Evolutionary conservation across 2,888 invertebrate genomes (phyloP), one percentile per base, ranked within the genome.

Genomic region (Mellilla xanthometata): DNA sequence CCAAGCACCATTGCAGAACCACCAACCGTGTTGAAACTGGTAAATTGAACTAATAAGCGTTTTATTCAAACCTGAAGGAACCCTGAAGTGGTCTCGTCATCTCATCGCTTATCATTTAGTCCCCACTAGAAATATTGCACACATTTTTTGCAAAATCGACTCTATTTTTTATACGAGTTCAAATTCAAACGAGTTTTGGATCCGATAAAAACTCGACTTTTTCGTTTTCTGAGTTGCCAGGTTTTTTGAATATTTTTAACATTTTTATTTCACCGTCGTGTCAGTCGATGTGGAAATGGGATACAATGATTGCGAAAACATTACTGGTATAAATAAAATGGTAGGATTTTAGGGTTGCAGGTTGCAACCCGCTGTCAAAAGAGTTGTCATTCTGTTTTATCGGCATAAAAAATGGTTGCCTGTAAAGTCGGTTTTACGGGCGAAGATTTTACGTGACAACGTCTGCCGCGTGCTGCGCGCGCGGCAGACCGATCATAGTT

Each of bases 171-270:
- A n/a, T n/a, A n/a, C n/a, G n/a, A n/a, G n/a, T n/a, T n/a, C n/a
- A n/a, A n/a, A n/a, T n/a, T n/a, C n/a, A n/a, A n/a, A n/a, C n/a
- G n/a, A 7, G 24, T 24, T n/a, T 24, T 24, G n/a, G 15, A 19
- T 19, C 4, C 24, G 24, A 24, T 24, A 7, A n/a, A 24, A 24
- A 24, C n/a, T 3, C n/a, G 24, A n/a, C 24, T 24, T 24, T 68
- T 61, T 49, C 49, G 44, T 58, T 65, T 56, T 44, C 11, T 32
- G 15, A 2, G 28, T n/a, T 36, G 36, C 28, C 19, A 22, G 19
- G 30, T 13, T 30, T 34, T 35, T 23, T 65, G 68, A 66, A 69
- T 73, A 72, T 76, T 73, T 73, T 70, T 64, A 12, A 52, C 66
- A 66, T 65, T 72, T 69, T 68, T 64, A 66, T 45, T 72, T 58